Base-by-base conservation (phyloP, 2,888 invertebrate species). In the Nymphalis c-album region DNA sequence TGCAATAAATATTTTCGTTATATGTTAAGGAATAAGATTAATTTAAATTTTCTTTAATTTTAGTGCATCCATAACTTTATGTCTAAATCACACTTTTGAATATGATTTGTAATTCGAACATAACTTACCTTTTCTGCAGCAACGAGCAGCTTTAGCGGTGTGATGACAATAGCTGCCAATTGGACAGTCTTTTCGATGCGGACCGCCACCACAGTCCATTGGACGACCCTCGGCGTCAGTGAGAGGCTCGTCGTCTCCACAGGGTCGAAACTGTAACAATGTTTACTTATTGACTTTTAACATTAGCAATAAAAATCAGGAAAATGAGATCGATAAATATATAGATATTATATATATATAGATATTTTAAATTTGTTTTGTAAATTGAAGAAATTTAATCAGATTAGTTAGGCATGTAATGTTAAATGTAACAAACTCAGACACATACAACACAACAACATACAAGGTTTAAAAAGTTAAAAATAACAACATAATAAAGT, bases 111-210 rank as follows among this genome's bases (percentile, higher is more conserved):
- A 51, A 22, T 5, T 22, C 4, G 5, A 18, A 45, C 1, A 62
- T 76, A 31, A 31, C 26, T 31, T 31, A 96, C 97, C 96, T 94
- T 97, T 96, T 75, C 94, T 94, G 81, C 97, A 98, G 83, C 98
- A 98, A 65, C 96, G 94, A 59, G 97, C 96, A 75, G 96, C 96
- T 77, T 95, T 94, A 57, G 95, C 90, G 0, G 96, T 96, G 79
- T 96, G 96, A 85, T 97, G 97, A 81, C 97, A 98, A 84, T 97
- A 97, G 80, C 95, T 96, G 74, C 95, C 96, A 18, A 95, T 94
- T 0, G 97, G 97, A 79, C 98, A 97, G 81, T 96, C 96, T 79
- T 95, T 95, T 45, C 96, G 91, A 72, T 95, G 94, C 0, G 95
- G 95, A 0, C 96, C 96, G 66, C 95, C 95, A 35, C 96, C 96